Percentiles rank a stretch among this genome's conserved stretches.
Evolutionary conservation across 2,888 invertebrate genomes (phyloP).

Genomic region (Eristalis pertinax): DNA sequence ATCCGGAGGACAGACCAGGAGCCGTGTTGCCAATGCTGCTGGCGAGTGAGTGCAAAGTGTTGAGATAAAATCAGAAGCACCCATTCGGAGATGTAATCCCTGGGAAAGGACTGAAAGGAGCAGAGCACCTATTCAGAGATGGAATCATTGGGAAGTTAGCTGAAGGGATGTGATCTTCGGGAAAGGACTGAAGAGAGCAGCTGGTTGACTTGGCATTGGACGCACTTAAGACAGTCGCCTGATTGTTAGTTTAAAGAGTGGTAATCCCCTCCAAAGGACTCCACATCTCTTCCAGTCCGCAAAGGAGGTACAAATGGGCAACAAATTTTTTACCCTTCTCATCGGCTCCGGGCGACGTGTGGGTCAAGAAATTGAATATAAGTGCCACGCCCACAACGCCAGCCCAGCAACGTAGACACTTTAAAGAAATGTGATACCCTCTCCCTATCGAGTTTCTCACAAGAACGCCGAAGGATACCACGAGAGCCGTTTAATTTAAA

Average conservation of each 20-base stretch:
- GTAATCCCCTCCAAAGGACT: no score
- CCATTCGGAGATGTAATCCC: background rate
- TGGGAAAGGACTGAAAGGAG: no score
- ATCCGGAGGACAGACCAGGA: background rate
- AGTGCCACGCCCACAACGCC: background rate
- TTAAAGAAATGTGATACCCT: background rate
- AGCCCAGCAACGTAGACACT: background rate
- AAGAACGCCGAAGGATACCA: background rate
- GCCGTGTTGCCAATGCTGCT: constrained; percentile 28
- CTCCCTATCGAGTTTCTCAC: background rate
- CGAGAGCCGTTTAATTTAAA: background rate
- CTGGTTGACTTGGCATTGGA: no score
- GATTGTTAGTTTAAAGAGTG: no score
- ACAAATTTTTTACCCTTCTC: background rate
- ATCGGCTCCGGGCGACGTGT: background rate
- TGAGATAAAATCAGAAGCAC: background rate
- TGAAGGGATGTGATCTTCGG: no score
- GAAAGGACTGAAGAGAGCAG: no score
- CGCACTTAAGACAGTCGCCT: no score
- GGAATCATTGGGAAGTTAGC: no score
- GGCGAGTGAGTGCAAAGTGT: background rate
- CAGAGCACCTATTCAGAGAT: no score
- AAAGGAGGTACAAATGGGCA: no score
- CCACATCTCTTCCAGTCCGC: background rate
- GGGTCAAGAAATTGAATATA: background rate